Evolutionary conservation across 2,888 invertebrate species (phyloP), one percentile per base, ranked within the genome.

Genomic region (Amiota communis): DNA sequence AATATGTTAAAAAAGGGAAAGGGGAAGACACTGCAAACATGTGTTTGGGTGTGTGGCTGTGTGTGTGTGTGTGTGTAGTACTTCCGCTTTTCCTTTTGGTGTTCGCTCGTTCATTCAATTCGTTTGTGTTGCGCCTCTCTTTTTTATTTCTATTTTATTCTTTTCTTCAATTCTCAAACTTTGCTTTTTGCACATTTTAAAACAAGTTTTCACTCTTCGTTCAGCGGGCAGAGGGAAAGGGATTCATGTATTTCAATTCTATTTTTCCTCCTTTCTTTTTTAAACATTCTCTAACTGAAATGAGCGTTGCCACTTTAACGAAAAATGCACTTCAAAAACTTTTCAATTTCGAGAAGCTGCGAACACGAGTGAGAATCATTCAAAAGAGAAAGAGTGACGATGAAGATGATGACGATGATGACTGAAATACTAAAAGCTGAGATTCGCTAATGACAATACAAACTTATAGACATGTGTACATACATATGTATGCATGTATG

Each of bases 271-370:
- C n/a, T n/a, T 69, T 75, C 71, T 74, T 76, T 67, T 48, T 61
- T n/a, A n/a, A n/a, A 20, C 13, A 12, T n/a, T 67, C 17, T 13
- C 67, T n/a, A 4, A 72, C 70, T 63, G 67, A 68, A 71, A 72
- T 77, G 76, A 81, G 77, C 77, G 80, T 78, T 76, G 81, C 73
- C 83, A 76, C 81, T 78, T 81, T 75, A 68, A 75, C 79, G 75
- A 83, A 83, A 85, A 83, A 80, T 86, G 83, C 85, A 86, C 80
- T 83, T 83, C 74, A 81, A 77, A 81, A 80, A 80, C 79, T 84
- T 83, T 83, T 85, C 85, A 83, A 85, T 83, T 83, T 84, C 36
- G 72, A 59, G 75, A 70, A 78, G 78, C 74, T 57, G 36, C 65
- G 8, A 36, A 20, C 13, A 36, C 6, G 36, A 36, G 36, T 36